Evolutionary conservation across 2,113 vertebrate genomes (phyloP).

Genomic region (Entelurus aequoreus): DNA sequence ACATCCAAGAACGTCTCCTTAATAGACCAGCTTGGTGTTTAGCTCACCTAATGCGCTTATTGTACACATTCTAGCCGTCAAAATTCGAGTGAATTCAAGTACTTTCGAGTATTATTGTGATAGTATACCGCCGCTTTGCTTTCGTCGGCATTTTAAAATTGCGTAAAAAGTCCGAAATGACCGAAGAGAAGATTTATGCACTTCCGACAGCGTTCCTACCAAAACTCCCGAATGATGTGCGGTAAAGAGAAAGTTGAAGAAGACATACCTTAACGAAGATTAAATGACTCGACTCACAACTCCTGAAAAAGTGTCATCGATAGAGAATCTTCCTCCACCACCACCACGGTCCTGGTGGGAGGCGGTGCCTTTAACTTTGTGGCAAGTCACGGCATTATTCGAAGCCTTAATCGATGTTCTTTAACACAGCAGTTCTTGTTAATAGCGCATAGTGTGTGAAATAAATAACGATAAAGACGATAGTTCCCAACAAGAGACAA

Average conservation of each 20-base stretch:
- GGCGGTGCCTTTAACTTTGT: constrained; percentile 37
- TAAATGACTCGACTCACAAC: constrained; percentile 27
- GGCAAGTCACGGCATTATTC: not conserved
- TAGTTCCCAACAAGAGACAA: not conserved
- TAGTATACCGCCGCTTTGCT: not conserved
- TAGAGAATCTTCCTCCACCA: constrained; percentile 6
- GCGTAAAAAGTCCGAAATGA: constrained; percentile 6
- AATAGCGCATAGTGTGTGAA: not conserved
- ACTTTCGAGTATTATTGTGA: not conserved
- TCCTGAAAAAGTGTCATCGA: constrained; percentile 33
- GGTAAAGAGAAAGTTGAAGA: not conserved
- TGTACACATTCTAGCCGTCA: not conserved
- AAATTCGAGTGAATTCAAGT: not conserved
- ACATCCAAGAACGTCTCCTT: not conserved
- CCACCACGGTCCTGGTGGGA: constrained; percentile 11
- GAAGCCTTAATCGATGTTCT: not conserved
- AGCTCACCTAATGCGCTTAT: not conserved
- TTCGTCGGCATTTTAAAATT: constrained; percentile 30
- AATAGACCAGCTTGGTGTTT: not conserved
- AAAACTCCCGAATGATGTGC: not conserved
- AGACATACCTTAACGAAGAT: constrained; percentile 46
- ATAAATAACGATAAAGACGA: too few species aligned
- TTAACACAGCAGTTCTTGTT: too few species aligned
- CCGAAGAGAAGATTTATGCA: not conserved
- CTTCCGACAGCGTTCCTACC: too few species aligned